These are phyloP conservation scores for Hippocampus guttulatus DNA, from an alignment of 2,113 vertebrate genomes.

Conservation along the genomic window DNA sequence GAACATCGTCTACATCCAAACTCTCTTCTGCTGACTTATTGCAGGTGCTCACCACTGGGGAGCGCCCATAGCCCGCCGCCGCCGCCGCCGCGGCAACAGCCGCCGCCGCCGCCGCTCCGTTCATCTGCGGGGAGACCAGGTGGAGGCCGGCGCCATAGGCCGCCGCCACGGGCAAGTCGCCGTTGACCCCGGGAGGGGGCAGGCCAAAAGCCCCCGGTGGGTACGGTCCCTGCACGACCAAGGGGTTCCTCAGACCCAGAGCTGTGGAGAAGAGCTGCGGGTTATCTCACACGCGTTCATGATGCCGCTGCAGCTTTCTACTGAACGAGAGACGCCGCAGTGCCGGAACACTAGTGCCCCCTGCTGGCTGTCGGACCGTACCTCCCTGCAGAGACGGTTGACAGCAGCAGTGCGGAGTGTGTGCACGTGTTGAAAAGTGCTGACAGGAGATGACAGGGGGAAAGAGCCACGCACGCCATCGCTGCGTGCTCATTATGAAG, in stretches of 20 bases:
- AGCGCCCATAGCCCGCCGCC: constrained; percentile 76
- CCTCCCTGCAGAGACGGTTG: constrained; percentile 21
- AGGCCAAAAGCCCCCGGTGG: constrained; percentile 80
- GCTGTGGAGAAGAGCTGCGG: constrained; percentile 58
- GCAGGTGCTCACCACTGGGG: constrained; percentile 75
- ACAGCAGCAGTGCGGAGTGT: neutral
- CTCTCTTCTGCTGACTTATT: constrained; percentile 3
- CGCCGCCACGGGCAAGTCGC: constrained; percentile 74
- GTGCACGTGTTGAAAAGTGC: neutral
- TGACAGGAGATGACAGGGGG: constrained; percentile 41
- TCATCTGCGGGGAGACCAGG: constrained; percentile 82
- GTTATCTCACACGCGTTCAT: neutral
- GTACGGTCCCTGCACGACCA: constrained; percentile 82
- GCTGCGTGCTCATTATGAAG: constrained; percentile 58
- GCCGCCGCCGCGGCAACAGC: constrained; percentile 57
- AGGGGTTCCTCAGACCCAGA: constrained; percentile 79
- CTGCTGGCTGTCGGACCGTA: constrained; percentile 52
- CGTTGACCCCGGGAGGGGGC: constrained; percentile 80
- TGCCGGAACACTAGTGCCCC: constrained; percentile 68
- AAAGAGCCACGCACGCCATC: constrained; percentile 42
- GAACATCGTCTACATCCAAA: neutral
- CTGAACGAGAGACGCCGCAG: constrained; percentile 5
- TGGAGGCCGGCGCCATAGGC: constrained; percentile 79
- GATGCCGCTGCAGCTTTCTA: too few relatives aligned
- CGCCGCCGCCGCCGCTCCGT: constrained; percentile 66